Conservation (phyloP, 2,797 vertebrate genomes). For the Sternarchorhynchus goeldii region DNA sequence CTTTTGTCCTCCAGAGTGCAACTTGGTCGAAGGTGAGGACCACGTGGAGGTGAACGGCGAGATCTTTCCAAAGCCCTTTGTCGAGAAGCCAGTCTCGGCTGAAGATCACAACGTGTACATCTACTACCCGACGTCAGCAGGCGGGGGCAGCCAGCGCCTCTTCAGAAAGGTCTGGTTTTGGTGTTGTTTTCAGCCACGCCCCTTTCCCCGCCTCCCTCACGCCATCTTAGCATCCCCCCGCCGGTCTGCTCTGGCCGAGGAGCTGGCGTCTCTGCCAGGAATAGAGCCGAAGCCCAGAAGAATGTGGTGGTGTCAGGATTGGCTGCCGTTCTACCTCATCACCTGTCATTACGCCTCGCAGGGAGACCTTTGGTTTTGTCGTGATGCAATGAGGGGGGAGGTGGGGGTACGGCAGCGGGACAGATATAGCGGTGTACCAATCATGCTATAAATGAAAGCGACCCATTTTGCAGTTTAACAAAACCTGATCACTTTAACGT, state of each 20-base stretch:
- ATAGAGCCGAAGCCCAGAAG: conserved; percentile 25
- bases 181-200: conserved; percentile 3
- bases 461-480: too few species aligned
- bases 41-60: conserved; percentile 97
- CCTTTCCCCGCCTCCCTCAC: not conserved
- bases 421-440: too few species aligned
- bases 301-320: conserved; percentile 23
- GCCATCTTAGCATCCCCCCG: conserved; percentile 65
- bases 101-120: conserved; percentile 99
- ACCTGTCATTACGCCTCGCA: conserved; percentile 11
- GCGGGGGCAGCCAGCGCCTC: conserved; percentile 96
- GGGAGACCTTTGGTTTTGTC: not conserved
- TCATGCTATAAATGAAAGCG: not conserved
- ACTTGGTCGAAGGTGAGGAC: conserved; percentile 94
- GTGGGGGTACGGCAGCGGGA: too few species aligned
- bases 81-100: conserved; percentile 97
- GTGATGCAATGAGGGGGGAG: not conserved
- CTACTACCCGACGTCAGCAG: conserved; percentile 97
- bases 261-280: not conserved
- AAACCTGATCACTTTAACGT: too few species aligned
- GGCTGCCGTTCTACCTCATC: not conserved
- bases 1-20: conserved; percentile 81
- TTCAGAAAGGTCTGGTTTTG: conserved; percentile 88
- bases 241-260: not conserved
- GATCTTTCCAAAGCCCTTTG: conserved; percentile 96